A percentile compares a stretch with the other conserved stretches of the same genome.
Conservation (phyloP, 2,797 vertebrate genomes). For the Cebuella pygmaea region DNA sequence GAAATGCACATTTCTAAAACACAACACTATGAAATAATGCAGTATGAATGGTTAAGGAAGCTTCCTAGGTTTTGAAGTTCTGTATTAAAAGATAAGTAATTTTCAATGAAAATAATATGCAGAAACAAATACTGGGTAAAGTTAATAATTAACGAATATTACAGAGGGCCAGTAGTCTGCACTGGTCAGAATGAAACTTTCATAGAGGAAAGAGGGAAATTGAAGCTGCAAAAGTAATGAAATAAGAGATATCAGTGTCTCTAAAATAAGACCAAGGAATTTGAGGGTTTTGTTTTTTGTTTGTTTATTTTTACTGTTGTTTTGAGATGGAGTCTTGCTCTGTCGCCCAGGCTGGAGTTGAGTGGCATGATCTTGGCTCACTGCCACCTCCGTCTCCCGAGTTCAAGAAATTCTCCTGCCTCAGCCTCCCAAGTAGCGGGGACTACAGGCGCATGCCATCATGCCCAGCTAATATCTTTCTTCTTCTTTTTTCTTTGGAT, state of each 20-base stretch:
- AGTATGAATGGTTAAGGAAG: not conserved
- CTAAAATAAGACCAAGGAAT: not conserved
- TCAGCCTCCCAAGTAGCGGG: no score
- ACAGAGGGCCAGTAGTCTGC: not conserved
- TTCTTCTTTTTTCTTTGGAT: no score
- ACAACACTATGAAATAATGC: not conserved
- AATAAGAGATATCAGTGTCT: not conserved
- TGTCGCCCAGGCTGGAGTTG: no score
- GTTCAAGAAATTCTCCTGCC: no score
- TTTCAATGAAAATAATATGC: not conserved
- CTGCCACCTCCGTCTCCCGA: no score
- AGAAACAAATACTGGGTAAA: not conserved
- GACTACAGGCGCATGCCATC: no score
- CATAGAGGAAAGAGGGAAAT: not conserved
- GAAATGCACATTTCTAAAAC: not conserved
- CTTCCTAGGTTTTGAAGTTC: not conserved
- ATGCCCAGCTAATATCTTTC: no score
- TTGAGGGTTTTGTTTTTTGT: not conserved
- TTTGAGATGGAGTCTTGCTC: no score
- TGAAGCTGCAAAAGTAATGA: not conserved
- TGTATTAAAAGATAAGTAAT: not conserved
- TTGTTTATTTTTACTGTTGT: no score
- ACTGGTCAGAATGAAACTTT: not conserved
- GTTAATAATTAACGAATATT: not conserved
- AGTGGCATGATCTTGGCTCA: no score